Conservation (phyloP, 1,140 invertebrate species). For the Euschistus heros region DNA sequence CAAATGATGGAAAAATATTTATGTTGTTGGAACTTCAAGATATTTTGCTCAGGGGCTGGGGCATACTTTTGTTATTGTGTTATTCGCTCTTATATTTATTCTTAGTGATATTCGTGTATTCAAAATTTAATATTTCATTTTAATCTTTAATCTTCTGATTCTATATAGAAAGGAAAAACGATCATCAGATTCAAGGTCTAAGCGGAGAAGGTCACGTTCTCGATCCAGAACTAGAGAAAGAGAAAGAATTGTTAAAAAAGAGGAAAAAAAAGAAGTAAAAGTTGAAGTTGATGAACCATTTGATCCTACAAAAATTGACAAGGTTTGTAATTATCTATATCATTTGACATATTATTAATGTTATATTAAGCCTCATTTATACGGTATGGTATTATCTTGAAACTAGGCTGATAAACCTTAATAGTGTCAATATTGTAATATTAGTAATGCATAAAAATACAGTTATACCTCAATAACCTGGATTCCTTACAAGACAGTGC, state of each 20-base stretch:
- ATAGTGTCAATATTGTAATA: too few relatives aligned
- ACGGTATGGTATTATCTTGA: conserved; percentile 16
- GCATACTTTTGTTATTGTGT: background rate
- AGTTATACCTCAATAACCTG: conserved; percentile 4
- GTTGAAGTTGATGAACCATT: conserved; percentile 45
- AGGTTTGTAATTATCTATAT: conserved; percentile 37
- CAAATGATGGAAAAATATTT: background rate
- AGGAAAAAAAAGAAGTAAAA: conserved; percentile 44
- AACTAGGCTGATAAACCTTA: conserved; percentile 11
- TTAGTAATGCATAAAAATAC: too few relatives aligned
- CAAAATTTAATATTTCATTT: background rate
- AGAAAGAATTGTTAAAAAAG: conserved; percentile 41
- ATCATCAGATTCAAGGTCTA: conserved; percentile 26
- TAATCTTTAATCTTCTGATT: background rate
- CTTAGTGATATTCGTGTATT: background rate
- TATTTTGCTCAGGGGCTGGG: background rate
- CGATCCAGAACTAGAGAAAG: conserved; percentile 37
- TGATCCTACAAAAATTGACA: conserved; percentile 61
- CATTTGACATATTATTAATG: background rate
- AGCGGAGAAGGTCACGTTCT: conserved; percentile 28
- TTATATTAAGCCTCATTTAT: conserved; percentile 19
- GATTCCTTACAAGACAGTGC: too few relatives aligned
- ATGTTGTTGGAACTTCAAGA: background rate
- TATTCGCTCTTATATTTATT: background rate
- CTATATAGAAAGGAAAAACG: conserved; percentile 27